phyloP scores from a whole-genome alignment of 2,888 invertebrate genomes.

The Apamea epomidion region DNA sequence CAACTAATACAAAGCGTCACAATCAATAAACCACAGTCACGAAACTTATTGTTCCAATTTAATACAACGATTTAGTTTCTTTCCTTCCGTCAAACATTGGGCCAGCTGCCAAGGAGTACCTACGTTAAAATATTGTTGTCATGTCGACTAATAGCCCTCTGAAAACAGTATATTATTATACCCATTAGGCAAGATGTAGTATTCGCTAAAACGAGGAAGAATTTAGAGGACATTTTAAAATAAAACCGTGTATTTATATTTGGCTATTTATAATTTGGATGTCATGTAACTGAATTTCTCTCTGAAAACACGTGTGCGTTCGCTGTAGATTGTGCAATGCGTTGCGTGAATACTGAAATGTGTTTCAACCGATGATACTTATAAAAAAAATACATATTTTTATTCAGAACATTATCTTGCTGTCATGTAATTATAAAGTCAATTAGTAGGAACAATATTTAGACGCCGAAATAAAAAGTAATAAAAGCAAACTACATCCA shows the following conservation, averaged over 20 bases:
- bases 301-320: conserved; percentile 37
- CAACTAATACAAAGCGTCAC: conserved; percentile 23
- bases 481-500: conserved; percentile 3
- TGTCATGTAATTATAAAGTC: not conserved
- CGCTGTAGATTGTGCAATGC: conserved; percentile 44
- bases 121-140: conserved; percentile 77
- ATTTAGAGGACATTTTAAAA: conserved; percentile 72
- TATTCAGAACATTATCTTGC: not conserved
- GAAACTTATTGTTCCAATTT: conserved; percentile 74
- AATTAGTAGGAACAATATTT: conserved; percentile 8
- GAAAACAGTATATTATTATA: conserved; percentile 72
- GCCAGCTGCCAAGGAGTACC: conserved; percentile 81
- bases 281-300: conserved; percentile 48
- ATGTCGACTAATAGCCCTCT: conserved; percentile 71
- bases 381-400: not conserved
- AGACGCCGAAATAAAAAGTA: conserved; percentile 2
- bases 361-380: not conserved
- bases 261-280: conserved; percentile 60
- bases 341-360: conserved; percentile 14
- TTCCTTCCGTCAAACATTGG: conserved; percentile 81
- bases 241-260: conserved; percentile 68
- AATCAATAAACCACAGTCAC: conserved; percentile 62
- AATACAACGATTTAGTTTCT: conserved; percentile 73
- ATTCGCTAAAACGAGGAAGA: conserved; percentile 69
- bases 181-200: conserved; percentile 67